A percentile compares a stretch with the other conserved stretches of the same genome.
phyloP scores from a whole-genome alignment of 2,113 vertebrate genomes.

The Albula goreensis region DNA sequence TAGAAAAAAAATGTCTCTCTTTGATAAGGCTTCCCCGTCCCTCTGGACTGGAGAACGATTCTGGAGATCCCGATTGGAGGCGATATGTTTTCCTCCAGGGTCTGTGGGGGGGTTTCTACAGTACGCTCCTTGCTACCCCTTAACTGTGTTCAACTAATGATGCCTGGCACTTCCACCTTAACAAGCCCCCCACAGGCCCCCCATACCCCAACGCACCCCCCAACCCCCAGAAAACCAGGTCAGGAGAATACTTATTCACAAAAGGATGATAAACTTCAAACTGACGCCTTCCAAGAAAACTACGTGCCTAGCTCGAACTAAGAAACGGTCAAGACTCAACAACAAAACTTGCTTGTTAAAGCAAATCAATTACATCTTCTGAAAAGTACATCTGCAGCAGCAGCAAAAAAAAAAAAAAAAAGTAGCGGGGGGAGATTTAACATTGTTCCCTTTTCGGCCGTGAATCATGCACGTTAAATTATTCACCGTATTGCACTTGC shows the following conservation, averaged over 20 bases:
- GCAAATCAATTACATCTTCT: neutral
- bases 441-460: neutral
- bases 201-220: constrained; percentile 1
- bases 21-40: constrained; percentile 16
- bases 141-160: constrained; percentile 22
- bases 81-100: constrained; percentile 22
- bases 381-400: neutral
- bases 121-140: constrained; percentile 5
- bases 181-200: neutral
- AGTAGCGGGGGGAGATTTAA: neutral
- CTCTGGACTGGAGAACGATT: constrained; percentile 13
- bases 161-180: constrained; percentile 11
- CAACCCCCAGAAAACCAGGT: constrained; percentile 26
- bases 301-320: neutral
- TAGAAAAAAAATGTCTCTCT: neutral
- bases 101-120: neutral
- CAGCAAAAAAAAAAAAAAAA: neutral
- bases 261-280: neutral
- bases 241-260: constrained; percentile 31
- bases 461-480: neutral
- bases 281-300: neutral
- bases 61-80: neutral
- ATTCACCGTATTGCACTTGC: neutral
- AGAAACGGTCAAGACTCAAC: neutral
- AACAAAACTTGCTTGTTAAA: neutral